Conservation (phyloP, 2,797 vertebrate genomes). For the Chiloscyllium punctatum region DNA sequence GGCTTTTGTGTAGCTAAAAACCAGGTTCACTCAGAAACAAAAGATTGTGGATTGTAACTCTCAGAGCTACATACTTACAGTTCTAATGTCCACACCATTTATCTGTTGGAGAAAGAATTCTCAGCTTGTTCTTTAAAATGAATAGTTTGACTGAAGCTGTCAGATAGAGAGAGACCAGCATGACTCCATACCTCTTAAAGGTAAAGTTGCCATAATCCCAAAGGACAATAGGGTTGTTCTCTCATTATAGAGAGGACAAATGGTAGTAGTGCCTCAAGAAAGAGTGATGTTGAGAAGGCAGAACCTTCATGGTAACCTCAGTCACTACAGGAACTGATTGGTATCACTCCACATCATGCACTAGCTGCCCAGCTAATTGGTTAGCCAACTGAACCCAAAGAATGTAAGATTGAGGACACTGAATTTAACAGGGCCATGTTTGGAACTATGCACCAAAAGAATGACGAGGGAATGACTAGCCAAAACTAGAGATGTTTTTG, state of each 20-base stretch:
- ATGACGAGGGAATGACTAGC: too few relatives aligned
- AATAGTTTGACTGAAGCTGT: background rate
- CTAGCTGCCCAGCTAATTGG: too few relatives aligned
- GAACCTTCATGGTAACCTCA: too few relatives aligned
- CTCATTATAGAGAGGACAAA: too few relatives aligned
- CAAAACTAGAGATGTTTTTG: background rate
- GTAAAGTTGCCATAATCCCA: too few relatives aligned
- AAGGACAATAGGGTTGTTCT: too few relatives aligned
- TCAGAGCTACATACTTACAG: background rate
- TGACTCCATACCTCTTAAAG: background rate
- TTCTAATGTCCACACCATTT: background rate
- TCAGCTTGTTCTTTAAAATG: background rate
- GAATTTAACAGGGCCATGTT: conserved; percentile 1
- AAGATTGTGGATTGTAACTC: background rate
- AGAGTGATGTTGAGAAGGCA: too few relatives aligned
- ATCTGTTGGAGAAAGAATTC: background rate
- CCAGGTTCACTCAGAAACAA: too few relatives aligned
- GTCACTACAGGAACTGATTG: too few relatives aligned
- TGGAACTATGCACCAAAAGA: background rate
- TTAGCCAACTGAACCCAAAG: background rate
- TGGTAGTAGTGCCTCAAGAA: too few relatives aligned
- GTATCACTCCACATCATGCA: too few relatives aligned
- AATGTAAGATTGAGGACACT: background rate
- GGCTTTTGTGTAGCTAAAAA: too few relatives aligned
- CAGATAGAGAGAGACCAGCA: background rate